Conservation (phyloP, 1,140 invertebrate genomes). For the Elysia chlorotica region DNA sequence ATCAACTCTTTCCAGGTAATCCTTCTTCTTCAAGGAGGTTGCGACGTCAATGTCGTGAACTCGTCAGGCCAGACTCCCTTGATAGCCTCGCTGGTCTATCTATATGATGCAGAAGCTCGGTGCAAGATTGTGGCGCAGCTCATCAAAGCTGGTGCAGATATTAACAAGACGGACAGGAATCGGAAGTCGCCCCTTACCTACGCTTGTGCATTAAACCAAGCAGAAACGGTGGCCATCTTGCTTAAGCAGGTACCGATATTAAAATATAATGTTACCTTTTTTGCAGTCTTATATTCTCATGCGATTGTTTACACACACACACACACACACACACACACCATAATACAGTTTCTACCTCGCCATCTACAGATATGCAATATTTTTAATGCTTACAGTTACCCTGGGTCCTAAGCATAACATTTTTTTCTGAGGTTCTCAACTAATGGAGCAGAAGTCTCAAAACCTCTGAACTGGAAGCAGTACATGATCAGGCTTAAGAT, state of each 20-base stretch:
- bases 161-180: background rate
- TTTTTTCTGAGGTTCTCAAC: no score
- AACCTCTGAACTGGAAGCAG: no score
- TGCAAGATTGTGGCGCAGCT: background rate
- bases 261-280: no score
- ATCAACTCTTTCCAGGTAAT: background rate
- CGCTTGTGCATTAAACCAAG: background rate
- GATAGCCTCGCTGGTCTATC: background rate
- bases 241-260: constrained; percentile 7
- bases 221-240: background rate
- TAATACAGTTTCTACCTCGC: no score
- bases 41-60: background rate
- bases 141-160: background rate
- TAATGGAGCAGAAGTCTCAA: no score
- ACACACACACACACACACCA: no score
- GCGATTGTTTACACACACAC: no score
- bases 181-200: background rate
- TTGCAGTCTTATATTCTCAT: no score
- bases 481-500: no score
- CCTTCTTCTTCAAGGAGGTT: background rate
- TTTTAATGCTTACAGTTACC: no score
- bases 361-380: no score
- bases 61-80: background rate
- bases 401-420: no score
- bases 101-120: background rate